phyloP scores from a whole-genome alignment of 2,888 invertebrate genomes.

The Pharmacophagus antenor region DNA sequence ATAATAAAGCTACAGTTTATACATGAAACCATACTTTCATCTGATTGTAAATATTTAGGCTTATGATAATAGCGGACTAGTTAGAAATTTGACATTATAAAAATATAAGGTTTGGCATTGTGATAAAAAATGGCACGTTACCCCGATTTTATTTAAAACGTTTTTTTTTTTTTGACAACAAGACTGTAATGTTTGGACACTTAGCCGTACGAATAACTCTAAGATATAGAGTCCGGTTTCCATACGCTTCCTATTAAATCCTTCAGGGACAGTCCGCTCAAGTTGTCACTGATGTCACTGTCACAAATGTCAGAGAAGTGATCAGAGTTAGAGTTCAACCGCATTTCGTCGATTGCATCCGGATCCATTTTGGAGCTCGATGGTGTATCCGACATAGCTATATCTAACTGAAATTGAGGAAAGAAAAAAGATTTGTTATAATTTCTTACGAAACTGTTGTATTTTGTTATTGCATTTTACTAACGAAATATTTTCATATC shows the following conservation, averaged over 20 bases:
- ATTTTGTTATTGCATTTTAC: too few relatives aligned
- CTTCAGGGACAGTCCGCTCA: slow-evolving; percentile 12
- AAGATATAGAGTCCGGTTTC: not conserved
- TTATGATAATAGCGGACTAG: too few relatives aligned
- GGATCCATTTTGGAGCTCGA: not conserved
- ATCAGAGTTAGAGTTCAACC: slow-evolving; percentile 3
- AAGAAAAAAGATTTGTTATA: not conserved
- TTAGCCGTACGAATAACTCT: not conserved
- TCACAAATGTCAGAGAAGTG: slow-evolving; percentile 6
- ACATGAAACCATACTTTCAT: too few relatives aligned
- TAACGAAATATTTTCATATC: too few relatives aligned
- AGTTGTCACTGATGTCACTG: slow-evolving; percentile 6
- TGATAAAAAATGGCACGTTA: too few relatives aligned
- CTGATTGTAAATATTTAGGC: too few relatives aligned
- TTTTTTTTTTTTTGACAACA: too few relatives aligned
- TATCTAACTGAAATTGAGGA: slow-evolving; percentile 13
- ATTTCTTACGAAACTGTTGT: too few relatives aligned
- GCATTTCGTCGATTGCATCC: slow-evolving; percentile 12
- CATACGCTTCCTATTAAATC: not conserved
- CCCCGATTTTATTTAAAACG: too few relatives aligned
- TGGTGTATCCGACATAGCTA: not conserved
- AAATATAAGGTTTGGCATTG: too few relatives aligned
- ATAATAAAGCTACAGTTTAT: too few relatives aligned
- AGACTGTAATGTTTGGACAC: not conserved
- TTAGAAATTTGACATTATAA: too few relatives aligned